A percentile compares a stretch with the other conserved stretches of the same genome.
Conservation (phyloP, 2,113 vertebrate species). For the Monopterus albus region DNA sequence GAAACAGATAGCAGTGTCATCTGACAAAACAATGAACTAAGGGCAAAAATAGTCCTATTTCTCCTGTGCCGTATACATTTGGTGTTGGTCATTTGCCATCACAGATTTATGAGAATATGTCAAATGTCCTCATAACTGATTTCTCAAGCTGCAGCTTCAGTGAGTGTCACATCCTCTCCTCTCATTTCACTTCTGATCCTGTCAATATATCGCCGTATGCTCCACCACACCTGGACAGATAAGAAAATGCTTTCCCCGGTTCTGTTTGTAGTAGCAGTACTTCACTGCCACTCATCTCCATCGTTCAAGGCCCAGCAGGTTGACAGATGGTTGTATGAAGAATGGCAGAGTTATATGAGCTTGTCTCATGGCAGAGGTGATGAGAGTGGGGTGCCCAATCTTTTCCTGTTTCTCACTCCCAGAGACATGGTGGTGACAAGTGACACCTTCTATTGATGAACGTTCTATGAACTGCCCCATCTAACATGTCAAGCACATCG, state of each 20-base stretch:
- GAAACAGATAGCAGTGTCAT: conserved; percentile 1
- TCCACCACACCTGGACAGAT: conserved; percentile 43
- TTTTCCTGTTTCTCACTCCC: conserved; percentile 22
- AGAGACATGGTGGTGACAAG: conserved; percentile 30
- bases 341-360: conserved; percentile 58
- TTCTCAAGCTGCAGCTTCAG: conserved; percentile 13
- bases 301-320: conserved; percentile 63
- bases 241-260: conserved; percentile 30
- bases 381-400: conserved; percentile 19
- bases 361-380: conserved; percentile 37
- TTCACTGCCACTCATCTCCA: conserved; percentile 20
- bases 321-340: conserved; percentile 53
- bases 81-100: neutral
- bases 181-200: conserved; percentile 11
- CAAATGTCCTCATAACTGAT: neutral
- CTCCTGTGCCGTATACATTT: neutral
- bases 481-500: conserved; percentile 30
- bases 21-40: neutral
- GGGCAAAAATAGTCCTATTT: neutral
- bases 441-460: conserved; percentile 64
- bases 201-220: conserved; percentile 11
- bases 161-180: conserved; percentile 16
- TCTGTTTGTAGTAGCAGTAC: conserved; percentile 33
- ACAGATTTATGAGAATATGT: neutral
- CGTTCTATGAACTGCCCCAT: conserved; percentile 36